Conservation (phyloP, 2,797 vertebrate species). For the Enoplosus armatus region DNA sequence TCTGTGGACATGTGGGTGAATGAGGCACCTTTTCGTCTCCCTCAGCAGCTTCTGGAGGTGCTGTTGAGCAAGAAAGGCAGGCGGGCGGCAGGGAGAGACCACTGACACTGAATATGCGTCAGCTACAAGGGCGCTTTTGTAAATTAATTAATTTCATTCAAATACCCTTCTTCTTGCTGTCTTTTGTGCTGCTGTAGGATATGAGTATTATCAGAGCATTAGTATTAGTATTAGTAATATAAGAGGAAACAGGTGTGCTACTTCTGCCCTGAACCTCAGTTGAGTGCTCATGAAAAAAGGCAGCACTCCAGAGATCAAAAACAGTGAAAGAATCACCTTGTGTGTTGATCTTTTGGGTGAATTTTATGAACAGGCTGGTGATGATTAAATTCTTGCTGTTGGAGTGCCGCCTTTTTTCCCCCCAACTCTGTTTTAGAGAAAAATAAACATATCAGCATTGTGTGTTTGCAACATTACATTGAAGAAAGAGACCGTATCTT, state of each 20-base stretch:
- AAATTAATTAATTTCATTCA: no score
- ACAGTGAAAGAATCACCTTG: background rate
- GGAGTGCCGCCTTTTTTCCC: no score
- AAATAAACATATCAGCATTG: background rate
- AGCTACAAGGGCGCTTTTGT: constrained; percentile 40
- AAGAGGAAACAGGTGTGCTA: background rate
- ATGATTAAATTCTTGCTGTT: no score
- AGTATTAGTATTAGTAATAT: background rate
- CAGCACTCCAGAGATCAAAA: background rate
- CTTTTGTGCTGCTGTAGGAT: no score
- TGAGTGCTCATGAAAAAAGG: background rate
- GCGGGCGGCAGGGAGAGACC: constrained; percentile 21
- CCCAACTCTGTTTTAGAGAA: background rate
- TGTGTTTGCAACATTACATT: background rate
- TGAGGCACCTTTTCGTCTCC: constrained; percentile 25
- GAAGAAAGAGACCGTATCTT: background rate
- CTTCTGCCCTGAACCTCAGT: background rate
- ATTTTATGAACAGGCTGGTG: background rate
- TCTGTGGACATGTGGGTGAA: constrained; percentile 49
- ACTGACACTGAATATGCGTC: constrained; percentile 59
- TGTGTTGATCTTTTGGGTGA: background rate
- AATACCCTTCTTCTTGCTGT: no score
- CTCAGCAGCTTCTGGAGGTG: constrained; percentile 28
- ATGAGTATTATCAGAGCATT: no score
- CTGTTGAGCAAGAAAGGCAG: constrained; percentile 33